phyloP scores from a whole-genome alignment of 2,797 vertebrate species.

The Clamator glandarius region DNA sequence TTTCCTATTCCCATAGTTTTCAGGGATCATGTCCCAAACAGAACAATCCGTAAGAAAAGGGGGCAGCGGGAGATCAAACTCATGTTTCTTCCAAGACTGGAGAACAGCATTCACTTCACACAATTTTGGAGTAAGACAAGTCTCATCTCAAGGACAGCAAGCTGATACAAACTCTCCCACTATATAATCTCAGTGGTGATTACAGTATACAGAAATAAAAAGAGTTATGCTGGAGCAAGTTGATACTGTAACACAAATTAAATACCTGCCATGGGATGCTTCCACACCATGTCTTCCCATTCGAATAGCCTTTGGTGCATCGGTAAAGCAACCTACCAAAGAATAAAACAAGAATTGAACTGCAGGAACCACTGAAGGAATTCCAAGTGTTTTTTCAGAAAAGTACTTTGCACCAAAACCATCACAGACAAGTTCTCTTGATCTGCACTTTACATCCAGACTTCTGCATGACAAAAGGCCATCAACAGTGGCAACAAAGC shows the following conservation, averaged over 20 bases:
- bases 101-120: neutral
- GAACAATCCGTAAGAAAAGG: neutral
- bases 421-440: neutral
- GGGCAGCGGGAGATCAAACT: neutral
- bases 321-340: constrained; percentile 88
- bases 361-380: neutral
- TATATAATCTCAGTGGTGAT: neutral
- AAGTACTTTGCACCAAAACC: neutral
- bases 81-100: neutral
- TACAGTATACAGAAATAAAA: neutral
- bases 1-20: neutral
- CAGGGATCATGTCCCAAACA: neutral
- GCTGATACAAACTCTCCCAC: neutral
- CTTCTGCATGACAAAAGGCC: neutral
- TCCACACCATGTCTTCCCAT: constrained; percentile 90
- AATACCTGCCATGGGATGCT: constrained; percentile 87
- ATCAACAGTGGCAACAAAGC: neutral
- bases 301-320: constrained; percentile 82
- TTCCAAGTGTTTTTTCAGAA: neutral
- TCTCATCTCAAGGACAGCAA: neutral
- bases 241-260: neutral
- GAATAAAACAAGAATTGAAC: constrained; percentile 27
- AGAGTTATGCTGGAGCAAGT: neutral
- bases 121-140: neutral
- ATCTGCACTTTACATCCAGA: neutral